phyloP scores from a whole-genome alignment of 1,140 invertebrate genomes.

The Neuroterus valhalla region DNA sequence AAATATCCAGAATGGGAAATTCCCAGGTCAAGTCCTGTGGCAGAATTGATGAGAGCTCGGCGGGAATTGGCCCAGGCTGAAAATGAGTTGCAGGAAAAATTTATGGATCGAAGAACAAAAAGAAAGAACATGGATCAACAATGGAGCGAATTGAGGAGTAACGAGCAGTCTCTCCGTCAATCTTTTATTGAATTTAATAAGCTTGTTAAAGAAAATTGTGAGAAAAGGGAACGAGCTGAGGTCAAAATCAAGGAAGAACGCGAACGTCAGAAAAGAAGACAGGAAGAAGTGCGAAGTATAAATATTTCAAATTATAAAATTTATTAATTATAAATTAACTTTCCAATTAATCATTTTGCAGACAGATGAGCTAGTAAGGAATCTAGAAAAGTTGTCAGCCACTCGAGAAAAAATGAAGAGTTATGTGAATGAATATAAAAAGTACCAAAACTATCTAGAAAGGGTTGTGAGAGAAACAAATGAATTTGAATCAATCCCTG shows the following conservation, averaged over 20 bases:
- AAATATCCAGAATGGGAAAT: conserved; percentile 78
- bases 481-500: conserved; percentile 76
- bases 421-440: conserved; percentile 74
- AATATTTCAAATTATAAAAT: background rate
- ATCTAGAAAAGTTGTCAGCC: conserved; percentile 71
- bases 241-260: conserved; percentile 75
- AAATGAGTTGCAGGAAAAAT: conserved; percentile 70
- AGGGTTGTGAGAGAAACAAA: conserved; percentile 73
- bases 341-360: conserved; percentile 37
- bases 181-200: conserved; percentile 78
- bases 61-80: conserved; percentile 73
- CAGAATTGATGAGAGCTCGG: conserved; percentile 73
- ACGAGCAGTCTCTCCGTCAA: conserved; percentile 73
- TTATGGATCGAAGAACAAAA: conserved; percentile 66
- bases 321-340: conserved; percentile 26
- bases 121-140: conserved; percentile 71
- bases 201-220: conserved; percentile 77
- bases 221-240: conserved; percentile 76
- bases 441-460: conserved; percentile 77
- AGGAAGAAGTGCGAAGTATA: conserved; percentile 53
- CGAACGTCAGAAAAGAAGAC: conserved; percentile 58
- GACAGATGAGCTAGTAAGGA: conserved; percentile 59
- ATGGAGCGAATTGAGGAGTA: conserved; percentile 74
- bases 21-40: conserved; percentile 73
- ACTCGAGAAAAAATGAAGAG: conserved; percentile 75